These are phyloP conservation scores for Amblyteles armatorius DNA, from an alignment of 2,888 invertebrate genomes.

Conservation along the genomic window DNA sequence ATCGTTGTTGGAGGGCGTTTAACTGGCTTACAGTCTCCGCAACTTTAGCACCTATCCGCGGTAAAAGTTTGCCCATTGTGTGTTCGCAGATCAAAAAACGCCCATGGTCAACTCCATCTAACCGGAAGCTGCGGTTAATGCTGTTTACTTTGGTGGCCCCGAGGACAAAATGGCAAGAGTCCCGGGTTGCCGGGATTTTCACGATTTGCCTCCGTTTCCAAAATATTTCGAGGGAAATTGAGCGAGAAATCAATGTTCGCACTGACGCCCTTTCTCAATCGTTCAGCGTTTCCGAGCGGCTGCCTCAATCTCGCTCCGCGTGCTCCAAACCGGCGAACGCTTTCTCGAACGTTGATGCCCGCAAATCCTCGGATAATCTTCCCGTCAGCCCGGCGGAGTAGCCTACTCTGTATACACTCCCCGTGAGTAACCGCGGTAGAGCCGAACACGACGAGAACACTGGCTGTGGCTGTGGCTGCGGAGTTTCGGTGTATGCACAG, in stretches of 20 bases:
- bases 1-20: constrained; percentile 53
- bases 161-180: constrained; percentile 41
- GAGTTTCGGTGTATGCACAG: constrained; percentile 9
- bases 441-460: constrained; percentile 50
- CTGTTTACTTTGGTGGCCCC: constrained; percentile 58
- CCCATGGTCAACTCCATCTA: constrained; percentile 40
- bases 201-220: constrained; percentile 62
- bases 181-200: constrained; percentile 27
- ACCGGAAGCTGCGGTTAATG: constrained; percentile 65
- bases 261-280: constrained; percentile 81
- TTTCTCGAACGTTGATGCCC: constrained; percentile 45
- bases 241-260: constrained; percentile 84
- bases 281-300: constrained; percentile 49
- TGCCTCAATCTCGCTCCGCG: neutral
- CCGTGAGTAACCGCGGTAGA: constrained; percentile 59
- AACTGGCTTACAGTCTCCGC: constrained; percentile 58
- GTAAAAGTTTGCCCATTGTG: constrained; percentile 38
- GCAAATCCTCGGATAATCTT: constrained; percentile 71
- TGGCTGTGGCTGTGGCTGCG: constrained; percentile 7
- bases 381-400: constrained; percentile 23
- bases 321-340: constrained; percentile 28
- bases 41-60: constrained; percentile 16
- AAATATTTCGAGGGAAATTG: constrained; percentile 82
- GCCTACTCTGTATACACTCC: constrained; percentile 34
- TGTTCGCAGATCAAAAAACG: constrained; percentile 20